These are phyloP conservation scores for Tenebrio molitor DNA, from an alignment of 1,140 invertebrate genomes.

Conservation along the genomic window DNA sequence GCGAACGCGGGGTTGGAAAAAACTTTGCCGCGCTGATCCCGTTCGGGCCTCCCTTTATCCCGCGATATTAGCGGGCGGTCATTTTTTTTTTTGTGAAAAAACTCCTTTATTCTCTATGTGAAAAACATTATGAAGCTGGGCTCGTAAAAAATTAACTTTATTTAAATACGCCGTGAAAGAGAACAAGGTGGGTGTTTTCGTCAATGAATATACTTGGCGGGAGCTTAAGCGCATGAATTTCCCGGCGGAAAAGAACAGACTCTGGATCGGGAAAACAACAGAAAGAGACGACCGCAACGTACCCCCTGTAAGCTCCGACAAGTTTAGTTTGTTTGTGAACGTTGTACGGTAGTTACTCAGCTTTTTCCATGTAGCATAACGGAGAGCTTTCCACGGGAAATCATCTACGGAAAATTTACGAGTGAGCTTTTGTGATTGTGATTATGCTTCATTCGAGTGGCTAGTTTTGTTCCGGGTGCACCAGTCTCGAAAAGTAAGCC, in stretches of 20 bases:
- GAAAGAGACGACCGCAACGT: conserved; percentile 12
- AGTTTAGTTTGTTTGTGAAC: conserved; percentile 38
- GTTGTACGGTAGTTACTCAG: conserved; percentile 21
- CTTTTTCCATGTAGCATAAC: conserved; percentile 22
- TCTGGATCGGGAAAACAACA: neutral
- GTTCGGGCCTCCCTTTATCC: neutral
- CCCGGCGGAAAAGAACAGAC: conserved; percentile 5
- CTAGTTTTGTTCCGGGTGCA: neutral
- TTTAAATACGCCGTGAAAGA: conserved; percentile 39
- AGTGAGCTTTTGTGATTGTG: conserved; percentile 10
- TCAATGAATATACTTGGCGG: conserved; percentile 40
- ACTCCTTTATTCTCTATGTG: conserved; percentile 14
- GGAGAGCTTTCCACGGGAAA: conserved; percentile 1
- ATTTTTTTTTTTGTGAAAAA: conserved; percentile 10
- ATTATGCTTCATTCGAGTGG: conserved; percentile 11
- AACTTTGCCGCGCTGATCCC: neutral
- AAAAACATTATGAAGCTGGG: conserved; percentile 25
- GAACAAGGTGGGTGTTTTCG: conserved; percentile 39
- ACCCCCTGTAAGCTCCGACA: conserved; percentile 36
- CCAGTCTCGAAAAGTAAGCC: conserved; percentile 2
- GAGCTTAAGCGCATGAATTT: conserved; percentile 38
- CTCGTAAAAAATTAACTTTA: conserved; percentile 37
- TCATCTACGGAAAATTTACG: neutral
- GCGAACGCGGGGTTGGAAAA: neutral
- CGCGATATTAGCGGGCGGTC: neutral